Conservation (phyloP, 2,888 invertebrate species). For the Nysson spinosus region DNA sequence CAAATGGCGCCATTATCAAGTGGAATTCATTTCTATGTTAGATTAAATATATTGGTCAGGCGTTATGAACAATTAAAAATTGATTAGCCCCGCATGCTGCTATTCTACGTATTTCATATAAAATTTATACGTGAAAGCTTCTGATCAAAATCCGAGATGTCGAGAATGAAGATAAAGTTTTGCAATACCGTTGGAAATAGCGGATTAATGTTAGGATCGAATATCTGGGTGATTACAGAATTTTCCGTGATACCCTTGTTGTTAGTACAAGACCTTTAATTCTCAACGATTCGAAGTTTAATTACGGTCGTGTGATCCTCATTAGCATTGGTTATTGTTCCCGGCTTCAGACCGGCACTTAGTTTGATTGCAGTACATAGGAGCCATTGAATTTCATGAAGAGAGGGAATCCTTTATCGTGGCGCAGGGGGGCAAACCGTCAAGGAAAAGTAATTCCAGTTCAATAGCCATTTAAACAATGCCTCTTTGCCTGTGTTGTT, state of each 20-base stretch:
- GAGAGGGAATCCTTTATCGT: slow-evolving; percentile 4
- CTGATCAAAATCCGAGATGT: neutral
- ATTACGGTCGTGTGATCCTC: neutral
- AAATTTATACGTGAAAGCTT: too few relatives aligned
- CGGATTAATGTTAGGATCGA: neutral
- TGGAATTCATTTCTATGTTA: too few relatives aligned
- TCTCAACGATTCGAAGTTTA: neutral
- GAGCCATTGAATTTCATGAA: slow-evolving; percentile 18
- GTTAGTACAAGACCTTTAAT: too few relatives aligned
- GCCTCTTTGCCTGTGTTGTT: neutral
- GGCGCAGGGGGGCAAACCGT: neutral
- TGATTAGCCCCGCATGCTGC: too few relatives aligned
- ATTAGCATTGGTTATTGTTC: neutral
- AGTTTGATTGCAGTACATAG: slow-evolving; percentile 5
- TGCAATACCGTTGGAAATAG: neutral
- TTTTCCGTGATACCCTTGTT: too few relatives aligned
- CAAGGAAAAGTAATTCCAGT: neutral
- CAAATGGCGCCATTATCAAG: too few relatives aligned
- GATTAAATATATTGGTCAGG: too few relatives aligned
- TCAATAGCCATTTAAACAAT: neutral
- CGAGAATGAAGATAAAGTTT: neutral
- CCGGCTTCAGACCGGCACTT: neutral
- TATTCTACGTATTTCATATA: too few relatives aligned
- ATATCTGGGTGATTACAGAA: neutral
- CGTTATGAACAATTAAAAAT: too few relatives aligned